Evolutionary conservation across 2,113 vertebrate genomes (phyloP).

Genomic region (Leuciscus idus): DNA sequence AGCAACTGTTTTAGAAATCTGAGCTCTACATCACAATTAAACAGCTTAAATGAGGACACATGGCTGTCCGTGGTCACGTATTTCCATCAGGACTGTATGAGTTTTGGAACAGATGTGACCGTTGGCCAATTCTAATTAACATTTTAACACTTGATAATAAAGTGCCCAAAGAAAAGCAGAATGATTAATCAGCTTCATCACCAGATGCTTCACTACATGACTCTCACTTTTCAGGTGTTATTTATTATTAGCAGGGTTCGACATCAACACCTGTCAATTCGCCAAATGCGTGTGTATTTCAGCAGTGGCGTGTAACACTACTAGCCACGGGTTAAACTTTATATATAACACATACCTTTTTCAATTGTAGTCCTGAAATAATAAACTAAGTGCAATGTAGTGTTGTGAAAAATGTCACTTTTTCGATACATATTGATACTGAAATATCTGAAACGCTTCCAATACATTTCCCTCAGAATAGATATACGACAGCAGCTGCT

Average conservation of each 20-base stretch:
- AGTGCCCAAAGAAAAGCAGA: constrained; percentile 1
- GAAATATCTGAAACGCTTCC: too few species aligned
- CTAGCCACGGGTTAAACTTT: too few species aligned
- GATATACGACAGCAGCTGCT: too few species aligned
- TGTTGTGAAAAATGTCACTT: too few species aligned
- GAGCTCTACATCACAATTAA: not conserved
- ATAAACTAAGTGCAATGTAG: too few species aligned
- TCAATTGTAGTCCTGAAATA: too few species aligned
- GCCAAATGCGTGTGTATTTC: too few species aligned
- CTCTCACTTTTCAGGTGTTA: constrained; percentile 2
- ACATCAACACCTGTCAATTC: too few species aligned
- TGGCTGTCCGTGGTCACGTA: not conserved
- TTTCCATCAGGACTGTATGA: not conserved
- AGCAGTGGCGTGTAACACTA: too few species aligned
- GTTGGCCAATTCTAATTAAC: constrained; percentile 38
- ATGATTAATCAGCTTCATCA: constrained; percentile 36
- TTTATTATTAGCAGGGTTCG: not conserved
- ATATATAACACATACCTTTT: too few species aligned
- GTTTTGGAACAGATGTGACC: constrained; percentile 39
- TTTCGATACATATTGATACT: too few species aligned
- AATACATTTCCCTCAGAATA: too few species aligned
- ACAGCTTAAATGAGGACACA: not conserved
- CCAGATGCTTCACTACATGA: constrained; percentile 26
- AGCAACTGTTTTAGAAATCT: not conserved
- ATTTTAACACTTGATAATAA: constrained; percentile 43